Conservation (phyloP, 2,888 invertebrate species). For the Temnothorax unifasciatus region DNA sequence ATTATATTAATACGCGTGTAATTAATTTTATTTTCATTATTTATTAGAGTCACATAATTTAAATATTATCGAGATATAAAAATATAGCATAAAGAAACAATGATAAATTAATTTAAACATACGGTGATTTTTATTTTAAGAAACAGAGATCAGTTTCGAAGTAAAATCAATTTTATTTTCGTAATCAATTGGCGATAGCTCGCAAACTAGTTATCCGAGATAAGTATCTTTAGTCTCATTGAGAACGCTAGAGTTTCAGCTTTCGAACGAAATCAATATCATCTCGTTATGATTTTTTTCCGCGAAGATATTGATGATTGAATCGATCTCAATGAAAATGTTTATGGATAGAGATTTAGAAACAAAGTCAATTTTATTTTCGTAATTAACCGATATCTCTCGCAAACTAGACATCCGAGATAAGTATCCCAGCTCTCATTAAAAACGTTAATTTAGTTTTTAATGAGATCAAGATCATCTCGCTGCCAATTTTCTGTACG, state of each 20-base stretch:
- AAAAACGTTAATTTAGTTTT: neutral
- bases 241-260: no score
- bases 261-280: neutral
- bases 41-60: neutral
- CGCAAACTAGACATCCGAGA: neutral
- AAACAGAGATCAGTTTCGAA: neutral
- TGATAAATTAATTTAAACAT: neutral
- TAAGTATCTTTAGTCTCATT: neutral
- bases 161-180: neutral
- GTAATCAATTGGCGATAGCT: neutral
- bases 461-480: neutral
- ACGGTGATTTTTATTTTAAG: neutral
- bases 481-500: neutral
- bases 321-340: no score
- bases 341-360: neutral
- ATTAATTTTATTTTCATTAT: neutral
- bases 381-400: neutral
- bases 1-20: neutral
- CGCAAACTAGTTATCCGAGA: neutral
- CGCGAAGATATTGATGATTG: neutral
- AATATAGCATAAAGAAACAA: neutral
- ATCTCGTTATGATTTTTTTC: neutral
- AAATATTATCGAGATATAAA: neutral
- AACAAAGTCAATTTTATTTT: neutral
- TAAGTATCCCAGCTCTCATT: neutral